Evolutionary conservation across 2,888 invertebrate species (phyloP).

Genomic region (Deilephila porcellus): DNA sequence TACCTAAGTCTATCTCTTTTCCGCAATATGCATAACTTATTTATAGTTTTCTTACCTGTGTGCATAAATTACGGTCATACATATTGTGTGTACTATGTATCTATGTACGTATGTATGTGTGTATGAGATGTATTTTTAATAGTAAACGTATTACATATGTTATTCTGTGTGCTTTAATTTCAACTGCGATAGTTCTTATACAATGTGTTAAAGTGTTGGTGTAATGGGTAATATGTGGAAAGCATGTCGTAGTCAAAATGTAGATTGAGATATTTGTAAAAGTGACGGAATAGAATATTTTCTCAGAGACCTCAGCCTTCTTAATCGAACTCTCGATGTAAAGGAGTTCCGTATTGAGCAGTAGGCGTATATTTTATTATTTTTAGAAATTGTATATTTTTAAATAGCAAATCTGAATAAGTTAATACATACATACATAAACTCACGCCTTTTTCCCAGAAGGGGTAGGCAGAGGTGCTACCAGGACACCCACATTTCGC

Average conservation of each 20-base stretch:
- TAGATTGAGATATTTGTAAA: neutral
- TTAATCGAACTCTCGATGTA: too few species aligned
- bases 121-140: conserved; percentile 7
- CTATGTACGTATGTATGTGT: neutral
- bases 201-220: neutral
- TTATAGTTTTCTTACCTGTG: conserved; percentile 12
- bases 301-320: too few species aligned
- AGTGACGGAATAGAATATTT: neutral
- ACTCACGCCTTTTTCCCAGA: too few species aligned
- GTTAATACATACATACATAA: too few species aligned
- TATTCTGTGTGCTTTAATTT: conserved; percentile 17
- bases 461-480: too few species aligned
- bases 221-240: neutral
- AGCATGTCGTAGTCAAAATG: neutral
- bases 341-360: too few species aligned
- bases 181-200: neutral
- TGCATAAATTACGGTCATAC: conserved; percentile 4
- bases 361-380: too few species aligned
- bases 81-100: conserved; percentile 1
- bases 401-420: too few species aligned
- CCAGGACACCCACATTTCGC: too few species aligned
- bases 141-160: conserved; percentile 26
- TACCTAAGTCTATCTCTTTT: conserved; percentile 12
- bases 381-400: too few species aligned
- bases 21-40: conserved; percentile 12